These are phyloP conservation scores for Engraulis encrasicolus DNA, from an alignment of 2,113 vertebrate species.

Conservation along the genomic window DNA sequence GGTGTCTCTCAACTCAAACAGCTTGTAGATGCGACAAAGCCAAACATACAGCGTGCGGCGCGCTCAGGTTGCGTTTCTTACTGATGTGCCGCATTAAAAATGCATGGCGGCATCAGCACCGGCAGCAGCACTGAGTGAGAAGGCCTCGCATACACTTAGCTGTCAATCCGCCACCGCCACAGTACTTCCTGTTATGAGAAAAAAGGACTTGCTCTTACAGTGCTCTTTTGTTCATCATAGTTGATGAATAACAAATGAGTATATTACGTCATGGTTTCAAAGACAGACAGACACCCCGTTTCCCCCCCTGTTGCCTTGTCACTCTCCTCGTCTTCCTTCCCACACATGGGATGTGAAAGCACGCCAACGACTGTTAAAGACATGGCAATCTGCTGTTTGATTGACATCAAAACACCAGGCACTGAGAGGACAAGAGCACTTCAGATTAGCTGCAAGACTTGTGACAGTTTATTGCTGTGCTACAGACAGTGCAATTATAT, in stretches of 20 bases:
- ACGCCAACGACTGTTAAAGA: not conserved
- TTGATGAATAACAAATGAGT: not conserved
- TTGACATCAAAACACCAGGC: not conserved
- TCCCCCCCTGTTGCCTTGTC: not conserved
- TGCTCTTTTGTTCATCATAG: not conserved
- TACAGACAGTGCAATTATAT: too few relatives aligned
- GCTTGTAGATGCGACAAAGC: slow-evolving; percentile 12
- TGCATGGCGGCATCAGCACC: not conserved
- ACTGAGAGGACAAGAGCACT: not conserved
- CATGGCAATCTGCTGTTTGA: not conserved
- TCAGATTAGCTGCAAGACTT: not conserved
- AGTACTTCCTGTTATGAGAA: not conserved
- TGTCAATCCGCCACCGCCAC: slow-evolving; percentile 11
- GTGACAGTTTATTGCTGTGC: not conserved
- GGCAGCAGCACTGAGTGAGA: too few relatives aligned
- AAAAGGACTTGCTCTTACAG: not conserved
- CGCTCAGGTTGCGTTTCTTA: slow-evolving; percentile 17
- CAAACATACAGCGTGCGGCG: too few relatives aligned
- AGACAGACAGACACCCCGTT: not conserved
- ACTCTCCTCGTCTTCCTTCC: not conserved
- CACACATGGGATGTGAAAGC: not conserved
- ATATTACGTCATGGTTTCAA: not conserved
- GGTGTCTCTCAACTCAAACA: not conserved
- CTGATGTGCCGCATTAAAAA: slow-evolving; percentile 8
- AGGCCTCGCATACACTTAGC: not conserved